Base-by-base conservation (phyloP, 2,888 invertebrate genomes). In the Papilio gigon region DNA sequence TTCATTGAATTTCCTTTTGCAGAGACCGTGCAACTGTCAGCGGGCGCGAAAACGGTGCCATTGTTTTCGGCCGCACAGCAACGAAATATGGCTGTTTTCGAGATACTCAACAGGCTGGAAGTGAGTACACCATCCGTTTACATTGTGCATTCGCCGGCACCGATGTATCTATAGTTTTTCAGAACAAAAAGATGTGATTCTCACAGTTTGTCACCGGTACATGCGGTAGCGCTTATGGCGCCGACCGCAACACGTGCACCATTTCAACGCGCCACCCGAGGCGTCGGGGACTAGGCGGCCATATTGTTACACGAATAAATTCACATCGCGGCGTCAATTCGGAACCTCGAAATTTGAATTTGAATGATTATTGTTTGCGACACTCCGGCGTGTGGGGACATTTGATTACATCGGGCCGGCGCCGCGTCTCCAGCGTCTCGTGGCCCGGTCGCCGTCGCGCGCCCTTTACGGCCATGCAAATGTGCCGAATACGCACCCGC, bases 101-200 rank as follows among this genome's bases (percentile, higher is more conserved):
- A 94, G 98, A 81, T 98, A 98, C 91, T 98, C 98, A 63, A 98
- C 98, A 30, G 98, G 98, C 75, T 98, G 98, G 98, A 97, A 97
- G 92, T 92, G 84, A 92, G 92, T 92, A 87, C 20, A 60, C 79
- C 78, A 75, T 72, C 77, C 81, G 66, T 71, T 68, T 61, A 68
- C 69, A 67, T 67, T 56, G 66, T 65, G 40, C 56, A 67, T 67
- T 68, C 70, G 33, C 30, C 59, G 17, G 33, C 6, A 40, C 6
- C 61, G 14, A 27, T 61, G 6, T 33, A 50, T 53, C 35, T 56
- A 60, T 35, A n/a, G 53, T 56, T 17, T 30, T 30, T 30, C 4
- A 25, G 8, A 50, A 67, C 20, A 42, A 77, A 78, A 80, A 74
- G 73, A 76, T 74, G 73, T 75, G 76, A 77, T 84, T 84, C 78